These are phyloP conservation scores for Drosophila nasuta DNA, from an alignment of 1,140 invertebrate species.

Conservation along the genomic window DNA sequence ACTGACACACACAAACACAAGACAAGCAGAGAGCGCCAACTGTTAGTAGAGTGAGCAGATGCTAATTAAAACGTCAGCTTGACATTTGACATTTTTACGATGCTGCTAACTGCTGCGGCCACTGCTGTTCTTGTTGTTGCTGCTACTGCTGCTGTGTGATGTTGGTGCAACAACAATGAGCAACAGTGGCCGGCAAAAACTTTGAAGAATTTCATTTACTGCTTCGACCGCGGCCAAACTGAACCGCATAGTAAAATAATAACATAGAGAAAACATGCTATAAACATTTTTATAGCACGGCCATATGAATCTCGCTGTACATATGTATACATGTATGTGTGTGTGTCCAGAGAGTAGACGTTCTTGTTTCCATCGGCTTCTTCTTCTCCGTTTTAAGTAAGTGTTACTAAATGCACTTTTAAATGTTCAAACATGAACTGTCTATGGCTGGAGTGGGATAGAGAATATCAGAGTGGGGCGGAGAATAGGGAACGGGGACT, in stretches of 20 bases:
- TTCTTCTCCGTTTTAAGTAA: conserved; percentile 69
- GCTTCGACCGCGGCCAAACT: conserved; percentile 38
- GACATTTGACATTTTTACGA: conserved; percentile 84
- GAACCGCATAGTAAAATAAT: conserved; percentile 59
- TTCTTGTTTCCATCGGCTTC: neutral
- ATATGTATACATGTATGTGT: neutral
- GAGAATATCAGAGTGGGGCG: neutral
- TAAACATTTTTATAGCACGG: conserved; percentile 82
- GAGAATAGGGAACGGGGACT: neutral
- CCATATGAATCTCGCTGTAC: conserved; percentile 14
- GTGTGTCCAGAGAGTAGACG: conserved; percentile 6
- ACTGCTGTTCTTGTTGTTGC: conserved; percentile 43
- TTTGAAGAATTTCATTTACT: conserved; percentile 75
- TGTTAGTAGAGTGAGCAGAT: conserved; percentile 63
- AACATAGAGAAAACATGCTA: conserved; percentile 75
- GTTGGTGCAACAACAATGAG: conserved; percentile 18
- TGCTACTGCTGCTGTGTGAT: conserved; percentile 39
- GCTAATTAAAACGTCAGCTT: conserved; percentile 84
- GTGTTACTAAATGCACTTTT: conserved; percentile 85
- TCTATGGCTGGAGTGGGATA: conserved; percentile 17
- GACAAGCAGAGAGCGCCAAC: conserved; percentile 31
- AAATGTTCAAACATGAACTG: conserved; percentile 82
- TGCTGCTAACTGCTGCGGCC: conserved; percentile 81
- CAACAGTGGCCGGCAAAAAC: conserved; percentile 40
- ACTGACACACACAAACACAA: conserved; percentile 4